Conservation (phyloP, 1,140 invertebrate genomes). For the Episyrphus balteatus region DNA sequence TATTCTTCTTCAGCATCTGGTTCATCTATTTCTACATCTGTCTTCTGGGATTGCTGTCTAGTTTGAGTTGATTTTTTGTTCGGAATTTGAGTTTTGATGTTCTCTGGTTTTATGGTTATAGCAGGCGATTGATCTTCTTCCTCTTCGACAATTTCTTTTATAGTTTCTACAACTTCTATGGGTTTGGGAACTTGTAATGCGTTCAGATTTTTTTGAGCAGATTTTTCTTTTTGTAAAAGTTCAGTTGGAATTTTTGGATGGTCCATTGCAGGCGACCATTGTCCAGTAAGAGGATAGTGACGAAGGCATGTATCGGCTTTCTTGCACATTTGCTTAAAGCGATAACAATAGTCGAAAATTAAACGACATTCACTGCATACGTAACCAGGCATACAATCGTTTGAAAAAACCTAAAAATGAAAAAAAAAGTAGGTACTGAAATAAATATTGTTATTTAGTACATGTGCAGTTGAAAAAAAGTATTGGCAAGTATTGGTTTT, state of each 20-base stretch:
- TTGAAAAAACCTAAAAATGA: conserved; percentile 52
- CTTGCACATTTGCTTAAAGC: conserved; percentile 61
- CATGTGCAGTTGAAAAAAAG: neutral
- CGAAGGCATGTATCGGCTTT: conserved; percentile 56
- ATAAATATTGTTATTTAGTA: neutral
- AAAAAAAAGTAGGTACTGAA: too few species aligned
- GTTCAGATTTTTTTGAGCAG: neutral
- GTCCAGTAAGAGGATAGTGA: conserved; percentile 52
- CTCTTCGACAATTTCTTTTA: neutral
- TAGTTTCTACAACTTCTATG: neutral
- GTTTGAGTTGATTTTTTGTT: too few species aligned
- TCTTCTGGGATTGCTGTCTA: too few species aligned
- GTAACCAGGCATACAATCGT: conserved; percentile 59
- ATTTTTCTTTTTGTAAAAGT: conserved; percentile 8
- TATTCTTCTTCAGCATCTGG: conserved; percentile 3
- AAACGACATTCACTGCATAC: conserved; percentile 56
- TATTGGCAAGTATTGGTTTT: neutral
- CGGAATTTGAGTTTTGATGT: neutral
- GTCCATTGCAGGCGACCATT: conserved; percentile 42
- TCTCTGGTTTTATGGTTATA: conserved; percentile 5
- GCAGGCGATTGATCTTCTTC: neutral
- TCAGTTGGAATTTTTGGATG: conserved; percentile 32
- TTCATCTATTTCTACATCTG: conserved; percentile 13
- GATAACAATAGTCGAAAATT: conserved; percentile 55
- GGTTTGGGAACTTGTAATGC: conserved; percentile 5